Evolutionary conservation across 2,797 vertebrate species (phyloP), one percentile per base, ranked within the genome.

Genomic region (Leuciscus waleckii): DNA sequence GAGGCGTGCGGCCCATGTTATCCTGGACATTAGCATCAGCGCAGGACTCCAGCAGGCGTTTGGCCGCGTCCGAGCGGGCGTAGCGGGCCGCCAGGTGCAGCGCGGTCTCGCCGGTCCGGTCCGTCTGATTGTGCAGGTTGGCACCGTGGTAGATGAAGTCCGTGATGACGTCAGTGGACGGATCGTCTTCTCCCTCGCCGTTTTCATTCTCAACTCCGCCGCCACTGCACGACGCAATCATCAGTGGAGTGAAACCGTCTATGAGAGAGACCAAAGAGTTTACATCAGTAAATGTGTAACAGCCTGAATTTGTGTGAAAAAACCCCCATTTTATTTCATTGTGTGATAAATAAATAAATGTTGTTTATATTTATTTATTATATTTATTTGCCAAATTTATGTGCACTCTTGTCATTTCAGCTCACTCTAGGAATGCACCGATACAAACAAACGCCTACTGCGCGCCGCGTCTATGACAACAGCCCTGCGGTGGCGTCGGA

Each of bases 131-230:
- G 95, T 99, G 98, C 11, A 99, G 93, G 86, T 96, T 98, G 78
- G 98, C 98, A 0, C 98, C 98, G 89, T 99, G 98, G 91, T 97
- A 99, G 91, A 99, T 99, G 92, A 99, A 99, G 92, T 99, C 98
- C 0, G 97, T 98, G 92, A 99, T 98, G 90, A 99, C 97, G 0
- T 97, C 97, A 0, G 97, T 97, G 0, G 96, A 96, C 0, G 97
- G 96, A 0, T 99, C 98, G 7, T 99, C 98, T 43, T 99, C 98
- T 69, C 97, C 98, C 87, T 99, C 98, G 0, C 97, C 98, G 84
- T 98, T 97, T 85, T 96, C 98, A 0, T 97, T 98, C 91, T 99
- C 98, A 71, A 99, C 92, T 74, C 98, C 98, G 49, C 98, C 98
- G 0, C 98, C 98, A 0, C 98, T 99, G 94, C 98, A 99, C 0